These are phyloP conservation scores for Apostichopus parvimensis DNA, from an alignment of 35 echinoderm and acorn worm genomes.

Conservation along the genomic window DNA sequence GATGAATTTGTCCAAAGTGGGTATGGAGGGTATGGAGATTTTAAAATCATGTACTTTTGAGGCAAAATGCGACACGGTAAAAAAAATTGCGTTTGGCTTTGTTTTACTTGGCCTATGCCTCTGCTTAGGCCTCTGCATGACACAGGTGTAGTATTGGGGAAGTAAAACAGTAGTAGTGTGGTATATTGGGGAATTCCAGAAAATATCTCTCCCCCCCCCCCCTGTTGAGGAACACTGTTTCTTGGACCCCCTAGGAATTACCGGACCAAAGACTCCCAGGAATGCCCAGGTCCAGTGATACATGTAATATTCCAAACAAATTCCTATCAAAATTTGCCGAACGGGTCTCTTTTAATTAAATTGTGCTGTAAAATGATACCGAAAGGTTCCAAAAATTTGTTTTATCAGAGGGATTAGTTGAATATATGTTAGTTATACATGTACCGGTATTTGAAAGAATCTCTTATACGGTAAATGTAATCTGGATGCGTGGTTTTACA, in stretches of 20 bases:
- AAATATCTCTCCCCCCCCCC: neutral
- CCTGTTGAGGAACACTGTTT: neutral
- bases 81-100: slow-evolving; percentile 7
- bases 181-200: neutral
- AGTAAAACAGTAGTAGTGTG: neutral
- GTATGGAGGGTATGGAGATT: slow-evolving; percentile 12
- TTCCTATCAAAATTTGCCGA: no score
- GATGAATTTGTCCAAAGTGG: slow-evolving; percentile 1
- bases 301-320: no score
- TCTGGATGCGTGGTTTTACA: no score
- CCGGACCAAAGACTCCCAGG: neutral
- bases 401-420: no score
- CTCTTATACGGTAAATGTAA: no score
- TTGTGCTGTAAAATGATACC: no score
- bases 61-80: slow-evolving; percentile 14
- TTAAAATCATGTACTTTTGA: neutral
- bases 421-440: no score
- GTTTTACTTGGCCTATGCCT: neutral
- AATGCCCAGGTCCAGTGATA: no score
- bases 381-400: no score
- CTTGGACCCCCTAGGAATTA: neutral
- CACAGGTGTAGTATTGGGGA: neutral
- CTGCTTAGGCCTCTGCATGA: neutral
- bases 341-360: no score
- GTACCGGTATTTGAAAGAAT: no score